Evolutionary conservation across 1,140 invertebrate genomes (phyloP), one percentile per base, ranked within the genome.

Genomic region (Dolichoris vasculosae): DNA sequence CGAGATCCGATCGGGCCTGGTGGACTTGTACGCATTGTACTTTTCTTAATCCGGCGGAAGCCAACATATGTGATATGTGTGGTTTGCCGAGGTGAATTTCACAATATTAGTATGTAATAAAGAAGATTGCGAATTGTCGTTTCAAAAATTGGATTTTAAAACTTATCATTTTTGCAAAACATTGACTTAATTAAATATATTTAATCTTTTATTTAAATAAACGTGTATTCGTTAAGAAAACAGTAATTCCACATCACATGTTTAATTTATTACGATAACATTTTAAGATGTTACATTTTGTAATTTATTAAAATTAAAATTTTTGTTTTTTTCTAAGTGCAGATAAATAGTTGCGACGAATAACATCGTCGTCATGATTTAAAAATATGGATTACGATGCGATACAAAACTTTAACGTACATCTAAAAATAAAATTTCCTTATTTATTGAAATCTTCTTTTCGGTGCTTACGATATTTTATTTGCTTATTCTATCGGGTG

Each of bases 11-110:
- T 83, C 90, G 89, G 85, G 92, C 93, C 67, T 92, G 95, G 83
- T 99, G 98, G 98, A 98, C 97, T 20, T 99, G 98, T 93, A 95
- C 95, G 85, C 96, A 98, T 89, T 99, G 98, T 94, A 99, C 98
- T 84, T 99, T 96, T 92, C 95, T 98, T 89, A 99, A 99, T 94
- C 94, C 95, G 84, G 92, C 95, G 75, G 95, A 95, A 75, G 93
- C 95, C 76, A 94, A 93, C 82, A 95, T 95, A 85, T 99, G 98
- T 94, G 98, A 99, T 91, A 98, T 99, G 95, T 99, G 98, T 94
- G 95, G 95, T 89, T 94, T 99, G 90, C 98, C 98, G 69, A 95
- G 96, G 95, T 96, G 94, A 83, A 79, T 67, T 59, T 84, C 26
- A 43, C 40, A 23, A 73, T n/a, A 40, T 43, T 80, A 40, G 23